A percentile compares a stretch with the other conserved stretches of the same genome.
phyloP scores from a whole-genome alignment of 2,888 invertebrate species.

The Ophion ventricosus region DNA sequence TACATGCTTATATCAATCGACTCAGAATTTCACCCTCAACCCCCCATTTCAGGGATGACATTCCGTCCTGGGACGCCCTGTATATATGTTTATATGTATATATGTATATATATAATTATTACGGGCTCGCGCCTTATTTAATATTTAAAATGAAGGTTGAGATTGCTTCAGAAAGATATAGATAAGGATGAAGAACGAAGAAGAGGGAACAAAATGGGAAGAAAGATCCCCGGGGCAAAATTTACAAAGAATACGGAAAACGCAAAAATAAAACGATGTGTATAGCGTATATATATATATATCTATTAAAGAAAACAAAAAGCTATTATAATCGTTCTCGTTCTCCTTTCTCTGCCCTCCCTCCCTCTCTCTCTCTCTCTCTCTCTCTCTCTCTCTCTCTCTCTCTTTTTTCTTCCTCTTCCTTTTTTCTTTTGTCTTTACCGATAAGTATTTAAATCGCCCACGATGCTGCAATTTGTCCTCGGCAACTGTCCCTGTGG shows the following conservation, averaged over 20 bases:
- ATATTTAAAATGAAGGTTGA: slow-evolving; percentile 13
- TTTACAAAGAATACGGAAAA: slow-evolving; percentile 31
- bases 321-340: slow-evolving; percentile 6
- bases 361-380: slow-evolving; percentile 21
- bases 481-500: slow-evolving; percentile 32
- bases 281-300: slow-evolving; percentile 23
- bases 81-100: background rate
- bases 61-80: too few species aligned
- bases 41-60: too few species aligned
- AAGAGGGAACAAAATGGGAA: background rate
- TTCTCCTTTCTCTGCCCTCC: slow-evolving; percentile 9
- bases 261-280: slow-evolving; percentile 34
- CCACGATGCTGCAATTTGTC: slow-evolving; percentile 49
- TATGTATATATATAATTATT: background rate
- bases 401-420: background rate
- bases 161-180: background rate
- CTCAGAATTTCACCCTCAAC: too few species aligned
- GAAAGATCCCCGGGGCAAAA: slow-evolving; percentile 8
- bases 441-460: slow-evolving; percentile 41
- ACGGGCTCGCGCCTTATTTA: background rate
- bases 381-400: slow-evolving; percentile 28
- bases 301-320: background rate
- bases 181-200: background rate
- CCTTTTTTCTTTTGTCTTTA: background rate
- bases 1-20: too few species aligned